These are phyloP conservation scores for Dicranocentrus wangi DNA, from an alignment of 2,888 invertebrate species.

Conservation along the genomic window DNA sequence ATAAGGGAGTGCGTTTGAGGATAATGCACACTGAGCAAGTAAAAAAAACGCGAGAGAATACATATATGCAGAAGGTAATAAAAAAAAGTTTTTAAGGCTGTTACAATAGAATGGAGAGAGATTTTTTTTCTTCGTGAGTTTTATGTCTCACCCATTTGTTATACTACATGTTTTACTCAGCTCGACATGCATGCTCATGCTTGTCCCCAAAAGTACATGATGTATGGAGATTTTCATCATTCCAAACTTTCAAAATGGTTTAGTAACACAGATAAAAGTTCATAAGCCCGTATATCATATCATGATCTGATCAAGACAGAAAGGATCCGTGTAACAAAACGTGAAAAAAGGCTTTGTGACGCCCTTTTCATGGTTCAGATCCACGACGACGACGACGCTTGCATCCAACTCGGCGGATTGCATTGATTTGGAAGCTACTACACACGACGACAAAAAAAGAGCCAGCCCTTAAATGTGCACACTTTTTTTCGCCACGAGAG, in stretches of 20 bases:
- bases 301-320: conserved; percentile 24
- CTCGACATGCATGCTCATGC: conserved; percentile 1
- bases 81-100: no score
- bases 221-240: conserved; percentile 25
- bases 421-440: conserved; percentile 8
- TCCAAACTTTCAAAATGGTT: not conserved
- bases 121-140: no score
- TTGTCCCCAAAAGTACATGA: conserved; percentile 19
- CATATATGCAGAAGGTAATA: no score
- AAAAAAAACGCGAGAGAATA: no score
- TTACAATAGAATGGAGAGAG: no score
- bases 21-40: no score
- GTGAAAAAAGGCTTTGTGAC: not conserved
- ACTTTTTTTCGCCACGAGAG: no score
- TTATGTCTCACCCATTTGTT: not conserved
- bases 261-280: conserved; percentile 28
- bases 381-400: not conserved
- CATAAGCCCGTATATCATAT: conserved; percentile 19
- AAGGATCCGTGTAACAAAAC: no score
- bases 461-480: no score
- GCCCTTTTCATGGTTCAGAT: conserved; percentile 7
- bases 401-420: not conserved
- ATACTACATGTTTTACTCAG: conserved; percentile 5
- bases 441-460: not conserved
- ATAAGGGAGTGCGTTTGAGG: no score